Base-by-base conservation (phyloP, 2,113 vertebrate species). In the Glaucomys volans region DNA sequence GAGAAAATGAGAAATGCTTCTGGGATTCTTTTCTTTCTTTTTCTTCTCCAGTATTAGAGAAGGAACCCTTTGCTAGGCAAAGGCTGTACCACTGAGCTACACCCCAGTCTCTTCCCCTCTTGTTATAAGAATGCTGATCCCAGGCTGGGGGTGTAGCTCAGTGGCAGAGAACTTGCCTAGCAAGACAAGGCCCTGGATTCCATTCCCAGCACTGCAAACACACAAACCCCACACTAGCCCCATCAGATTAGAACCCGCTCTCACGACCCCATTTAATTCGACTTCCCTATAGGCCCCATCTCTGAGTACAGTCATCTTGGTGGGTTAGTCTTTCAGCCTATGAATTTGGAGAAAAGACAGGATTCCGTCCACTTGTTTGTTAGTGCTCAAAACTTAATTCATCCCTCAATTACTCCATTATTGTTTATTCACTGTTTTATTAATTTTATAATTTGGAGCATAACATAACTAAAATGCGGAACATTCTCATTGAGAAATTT, bases 401-500 rank as follows among this genome's bases (percentile, higher is more conserved):
- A 37, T 57, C 8, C 14, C 5, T 80, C 35, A 32, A 17, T 79
- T 37, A 74, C 2, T 24, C 52, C 66, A 42, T 67, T 79, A 10
- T 52, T 87, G 37, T 62, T 54, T 20, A 62, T 71, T 57, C 3
- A 76, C 50, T 2, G 14, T 12, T 90, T 87, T n/a, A 79, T 93
- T 87, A 87, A 83, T 92, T 90, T 90, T 85, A 87, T 3, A 74
- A 79, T 52, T 28, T 83, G 52, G 24, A 83, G 44, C 12, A 91
- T 20, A 47, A 26, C 10, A 12, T 88, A 42, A 50, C 77, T 71
- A 74, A 91, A 79, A 52, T 17, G 40, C 2, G 57, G 20, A 76
- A 12, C 71, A 40, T 20, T 84, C 18, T 81, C 12, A 59, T 52
- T 42, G 44, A 42, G 14, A 75, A 69, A 66, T 66, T 94, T 1